Percentiles rank a stretch among this genome's conserved stretches.
Evolutionary conservation across 2,797 vertebrate genomes (phyloP).

Genomic region (Coreius guichenoti): DNA sequence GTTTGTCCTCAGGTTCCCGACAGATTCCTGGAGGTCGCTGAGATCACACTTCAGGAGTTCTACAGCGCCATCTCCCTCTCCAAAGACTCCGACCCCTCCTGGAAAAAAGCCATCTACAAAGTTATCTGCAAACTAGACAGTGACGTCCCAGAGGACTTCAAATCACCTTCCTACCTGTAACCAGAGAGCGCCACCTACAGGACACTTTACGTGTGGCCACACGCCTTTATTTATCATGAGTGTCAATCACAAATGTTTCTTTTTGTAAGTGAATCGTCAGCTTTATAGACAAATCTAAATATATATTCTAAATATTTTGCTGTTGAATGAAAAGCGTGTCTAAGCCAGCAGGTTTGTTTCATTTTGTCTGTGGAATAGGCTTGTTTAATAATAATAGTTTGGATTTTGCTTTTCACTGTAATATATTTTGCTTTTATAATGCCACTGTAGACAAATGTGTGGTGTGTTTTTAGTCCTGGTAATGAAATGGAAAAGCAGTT

Average conservation of each 20-base stretch:
- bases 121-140: constrained; percentile 98
- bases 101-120: constrained; percentile 99
- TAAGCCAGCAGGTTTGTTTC: neutral
- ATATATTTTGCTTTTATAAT: constrained; percentile 28
- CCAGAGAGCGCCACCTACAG: constrained; percentile 40
- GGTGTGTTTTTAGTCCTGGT: constrained; percentile 10
- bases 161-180: constrained; percentile 85
- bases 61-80: constrained; percentile 87
- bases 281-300: neutral
- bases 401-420: constrained; percentile 16
- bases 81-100: constrained; percentile 94
- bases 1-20: constrained; percentile 85
- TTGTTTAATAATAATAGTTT: constrained; percentile 14
- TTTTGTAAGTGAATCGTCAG: constrained; percentile 2
- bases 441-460: constrained; percentile 17
- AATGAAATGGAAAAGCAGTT: neutral
- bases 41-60: constrained; percentile 92
- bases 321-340: neutral
- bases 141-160: constrained; percentile 91
- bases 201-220: neutral
- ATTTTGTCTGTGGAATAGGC: neutral
- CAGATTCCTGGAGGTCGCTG: constrained; percentile 91
- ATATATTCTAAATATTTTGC: constrained; percentile 20
- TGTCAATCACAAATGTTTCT: neutral
- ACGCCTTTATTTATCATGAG: constrained; percentile 7